Base-by-base conservation (phyloP, 2,113 vertebrate species). In the Dendropsophus ebraccatus region DNA sequence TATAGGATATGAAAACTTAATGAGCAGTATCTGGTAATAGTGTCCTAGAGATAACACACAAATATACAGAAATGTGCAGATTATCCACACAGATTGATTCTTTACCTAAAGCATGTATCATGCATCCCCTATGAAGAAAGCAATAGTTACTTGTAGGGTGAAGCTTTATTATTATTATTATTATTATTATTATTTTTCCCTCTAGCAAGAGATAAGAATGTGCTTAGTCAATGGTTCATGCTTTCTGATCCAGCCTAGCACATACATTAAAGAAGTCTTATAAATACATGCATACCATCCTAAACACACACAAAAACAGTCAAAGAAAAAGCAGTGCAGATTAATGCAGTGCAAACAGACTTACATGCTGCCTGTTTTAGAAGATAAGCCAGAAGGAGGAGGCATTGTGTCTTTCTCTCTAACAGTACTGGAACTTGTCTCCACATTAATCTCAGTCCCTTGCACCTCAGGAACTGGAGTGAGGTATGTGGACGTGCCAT, bases 331-430 rank as follows among this genome's bases (percentile, higher is more conserved):
- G 87, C 86, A 41, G 84, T 89, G 79, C 83, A 87, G 88, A 90
- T 95, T 94, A 95, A 93, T 92, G 83, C 56, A 89, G 91, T 89
- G 69, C 87, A 80, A 90, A 89, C 90, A 92, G 92, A 96, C 97
- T 95, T 96, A 99, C 98, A 95, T 91, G 93, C 94, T 90, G 92
- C 94, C 94, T 91, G 94, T 92, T 91, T 95, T 93, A 94, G 94
- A 91, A 91, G 95, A 93, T 86, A 95, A 94, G 80, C 92, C 92
- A 91, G 95, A 93, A 87, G 95, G 88, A 82, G 93, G 94, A 85
- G 92, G 87, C 52, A 93, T 88, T 88, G 92, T 89, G 85, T 96
- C 95, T 88, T 94, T 94, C 84, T 97, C 96, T 87, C 93, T 93
- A 92, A 96, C 94, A 89, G 94, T 90, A 89, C 90, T 85, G 70